Conservation (phyloP, 2,113 vertebrate species). For the Nycticebus coucang region DNA sequence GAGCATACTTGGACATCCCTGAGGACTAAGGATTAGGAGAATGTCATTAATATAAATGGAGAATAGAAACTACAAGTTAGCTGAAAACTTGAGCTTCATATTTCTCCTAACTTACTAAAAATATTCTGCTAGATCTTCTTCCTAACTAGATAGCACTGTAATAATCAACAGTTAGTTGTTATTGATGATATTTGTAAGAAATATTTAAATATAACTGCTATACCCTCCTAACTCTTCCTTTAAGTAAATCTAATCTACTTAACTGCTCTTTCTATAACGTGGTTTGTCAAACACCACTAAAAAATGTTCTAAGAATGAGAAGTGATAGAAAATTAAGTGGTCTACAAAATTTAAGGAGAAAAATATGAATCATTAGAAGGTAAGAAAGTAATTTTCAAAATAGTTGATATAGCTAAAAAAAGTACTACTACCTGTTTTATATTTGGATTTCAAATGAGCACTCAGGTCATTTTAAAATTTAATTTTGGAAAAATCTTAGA, state of each 20-base stretch:
- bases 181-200: background rate
- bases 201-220: background rate
- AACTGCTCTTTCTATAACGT: background rate
- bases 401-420: background rate
- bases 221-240: background rate
- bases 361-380: background rate
- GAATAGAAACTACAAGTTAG: background rate
- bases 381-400: background rate
- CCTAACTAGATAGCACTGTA: background rate
- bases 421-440: background rate
- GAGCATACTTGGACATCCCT: background rate
- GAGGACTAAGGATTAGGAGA: conserved; percentile 56
- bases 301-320: background rate
- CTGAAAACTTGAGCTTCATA: background rate
- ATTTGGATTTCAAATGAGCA: background rate
- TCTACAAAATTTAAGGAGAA: background rate
- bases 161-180: background rate
- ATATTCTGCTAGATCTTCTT: background rate
- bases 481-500: background rate
- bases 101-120: background rate
- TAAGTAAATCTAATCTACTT: background rate
- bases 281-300: background rate
- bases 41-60: background rate
- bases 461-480: background rate
- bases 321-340: background rate